Evolutionary conservation across 2,797 vertebrate species (phyloP), one percentile per base, ranked within the genome.

Genomic region (Nannoperca australis): DNA sequence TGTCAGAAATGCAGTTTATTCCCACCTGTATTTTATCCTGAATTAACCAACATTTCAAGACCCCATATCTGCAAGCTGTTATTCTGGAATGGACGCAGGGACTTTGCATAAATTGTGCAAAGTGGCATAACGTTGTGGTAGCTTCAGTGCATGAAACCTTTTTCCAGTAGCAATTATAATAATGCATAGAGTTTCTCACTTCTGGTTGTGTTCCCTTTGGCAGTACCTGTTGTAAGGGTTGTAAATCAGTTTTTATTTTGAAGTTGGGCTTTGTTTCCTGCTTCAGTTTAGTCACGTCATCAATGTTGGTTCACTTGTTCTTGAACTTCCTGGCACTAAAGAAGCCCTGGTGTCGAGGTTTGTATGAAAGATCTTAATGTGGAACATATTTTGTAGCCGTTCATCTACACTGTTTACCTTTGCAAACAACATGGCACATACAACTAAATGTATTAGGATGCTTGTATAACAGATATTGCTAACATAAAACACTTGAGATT

Each of bases 11-110:
- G 20, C 11, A 27, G 15, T 7, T 7, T 45, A 9, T 38, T 59
- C 30, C 15, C 14, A 53, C 53, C 17, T 44, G 18, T 12, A 53
- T 63, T 59, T 69, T 24, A 7, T 61, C 11, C 27, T 67, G n/a
- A 45, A 44, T 53, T 53, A 2, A 36, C 15, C 10, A 45, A 12
- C 63, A 15, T 56, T 15, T 42, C 7, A n/a, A 45, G 40, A 51
- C 22, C 11, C 22, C 14, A 1, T 50, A 38, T 64, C 38, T 73
- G 24, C 18, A 34, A 50, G n/a, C 27, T 44, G 61, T 17, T 76
- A 32, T 32, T 67, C 42, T 60, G 49, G 32, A 81, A 44, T 63
- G 81, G 71, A 73, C 50, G 70, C 67, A 18, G 24, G 22, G n/a
- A 20, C 8, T 65, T 45, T 55, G 11, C 5, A 22, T n/a, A 44